Evolutionary conservation across 2,888 invertebrate genomes (phyloP).

Genomic region (Synergus gifuensis): DNA sequence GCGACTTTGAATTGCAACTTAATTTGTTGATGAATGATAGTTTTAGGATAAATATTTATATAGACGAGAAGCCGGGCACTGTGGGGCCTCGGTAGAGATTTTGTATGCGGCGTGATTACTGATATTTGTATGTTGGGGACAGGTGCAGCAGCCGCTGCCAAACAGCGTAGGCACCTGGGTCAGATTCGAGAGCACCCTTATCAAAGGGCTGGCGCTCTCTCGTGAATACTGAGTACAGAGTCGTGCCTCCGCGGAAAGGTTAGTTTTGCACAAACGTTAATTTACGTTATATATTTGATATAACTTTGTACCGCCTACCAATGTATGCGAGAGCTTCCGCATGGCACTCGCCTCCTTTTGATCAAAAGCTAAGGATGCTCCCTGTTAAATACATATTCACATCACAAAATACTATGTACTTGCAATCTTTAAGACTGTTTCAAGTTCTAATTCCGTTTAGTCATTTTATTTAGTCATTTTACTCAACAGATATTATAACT

Average conservation of each 20-base stretch:
- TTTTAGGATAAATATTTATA: conserved; percentile 30
- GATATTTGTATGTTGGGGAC: conserved; percentile 79
- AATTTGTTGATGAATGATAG: conserved; percentile 36
- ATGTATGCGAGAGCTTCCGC: conserved; percentile 56
- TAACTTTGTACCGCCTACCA: conserved; percentile 57
- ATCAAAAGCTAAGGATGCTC: conserved; percentile 30
- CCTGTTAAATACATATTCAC: neutral
- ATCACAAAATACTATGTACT: neutral
- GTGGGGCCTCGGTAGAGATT: conserved; percentile 24
- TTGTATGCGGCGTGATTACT: conserved; percentile 53
- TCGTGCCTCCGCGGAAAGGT: conserved; percentile 76
- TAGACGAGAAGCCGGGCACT: conserved; percentile 21
- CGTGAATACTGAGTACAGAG: conserved; percentile 77
- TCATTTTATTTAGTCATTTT: too few relatives aligned
- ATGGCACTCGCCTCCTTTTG: conserved; percentile 35
- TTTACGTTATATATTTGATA: conserved; percentile 57
- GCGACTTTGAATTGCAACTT: conserved; percentile 9
- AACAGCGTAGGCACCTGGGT: conserved; percentile 90
- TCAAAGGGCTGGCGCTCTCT: conserved; percentile 95
- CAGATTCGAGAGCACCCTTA: conserved; percentile 98
- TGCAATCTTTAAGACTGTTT: too few relatives aligned
- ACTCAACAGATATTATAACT: too few relatives aligned
- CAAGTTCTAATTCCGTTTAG: too few relatives aligned
- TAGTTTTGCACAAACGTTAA: conserved; percentile 74
- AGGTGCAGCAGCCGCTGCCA: conserved; percentile 92